Conservation (phyloP, 1,140 invertebrate genomes). For the Zelostemma sp. region DNA sequence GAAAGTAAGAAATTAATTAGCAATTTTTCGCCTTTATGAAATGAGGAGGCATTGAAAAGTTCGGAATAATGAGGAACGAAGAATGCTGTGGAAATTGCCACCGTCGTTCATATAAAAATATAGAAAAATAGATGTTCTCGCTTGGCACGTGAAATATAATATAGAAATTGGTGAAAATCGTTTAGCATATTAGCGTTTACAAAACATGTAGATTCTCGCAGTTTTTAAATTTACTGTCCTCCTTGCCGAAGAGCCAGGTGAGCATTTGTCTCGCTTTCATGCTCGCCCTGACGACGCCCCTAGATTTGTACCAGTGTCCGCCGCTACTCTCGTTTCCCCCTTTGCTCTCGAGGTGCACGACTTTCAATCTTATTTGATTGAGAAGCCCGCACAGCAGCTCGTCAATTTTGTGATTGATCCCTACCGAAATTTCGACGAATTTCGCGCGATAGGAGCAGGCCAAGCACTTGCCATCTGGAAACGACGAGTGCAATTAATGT, state of each 20-base stretch:
- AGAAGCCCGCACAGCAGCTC: constrained; percentile 86
- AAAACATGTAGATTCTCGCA: constrained; percentile 90
- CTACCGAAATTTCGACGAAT: constrained; percentile 91
- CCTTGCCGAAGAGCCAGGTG: constrained; percentile 90
- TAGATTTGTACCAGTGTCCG: constrained; percentile 82
- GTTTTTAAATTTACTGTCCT: constrained; percentile 91
- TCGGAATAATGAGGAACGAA: too few species aligned
- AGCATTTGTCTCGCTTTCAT: constrained; percentile 91
- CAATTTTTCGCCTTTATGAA: too few species aligned
- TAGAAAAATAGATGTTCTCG: background rate
- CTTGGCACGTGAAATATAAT: constrained; percentile 1
- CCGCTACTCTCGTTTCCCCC: constrained; percentile 59
- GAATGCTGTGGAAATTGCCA: too few species aligned
- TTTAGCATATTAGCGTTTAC: constrained; percentile 71
- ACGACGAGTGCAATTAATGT: constrained; percentile 2
- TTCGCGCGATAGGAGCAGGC: constrained; percentile 88
- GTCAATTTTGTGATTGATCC: constrained; percentile 92
- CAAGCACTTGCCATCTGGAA: constrained; percentile 86
- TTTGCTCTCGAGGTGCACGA: constrained; percentile 72
- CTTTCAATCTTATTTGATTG: constrained; percentile 85
- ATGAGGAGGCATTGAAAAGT: too few species aligned
- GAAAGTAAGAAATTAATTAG: too few species aligned
- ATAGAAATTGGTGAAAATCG: too few species aligned
- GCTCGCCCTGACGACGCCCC: constrained; percentile 84
- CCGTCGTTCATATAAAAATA: too few species aligned